A percentile compares a stretch with the other conserved stretches of the same genome.
phyloP scores from a whole-genome alignment of 2,888 invertebrate genomes.

The Amblyjoppa proteus region DNA sequence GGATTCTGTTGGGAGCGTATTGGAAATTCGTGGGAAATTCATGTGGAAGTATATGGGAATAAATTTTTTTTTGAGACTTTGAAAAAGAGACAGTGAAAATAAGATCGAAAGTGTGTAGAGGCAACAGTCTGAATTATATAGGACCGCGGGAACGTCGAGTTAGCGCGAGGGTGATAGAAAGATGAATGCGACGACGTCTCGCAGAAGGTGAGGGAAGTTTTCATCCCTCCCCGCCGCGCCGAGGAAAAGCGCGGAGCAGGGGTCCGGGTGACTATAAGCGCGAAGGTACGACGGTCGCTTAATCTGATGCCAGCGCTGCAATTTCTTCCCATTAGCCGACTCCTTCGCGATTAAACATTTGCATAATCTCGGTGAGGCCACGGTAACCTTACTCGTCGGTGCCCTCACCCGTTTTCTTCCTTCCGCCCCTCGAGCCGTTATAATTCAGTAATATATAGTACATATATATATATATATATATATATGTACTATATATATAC shows the following conservation, averaged over 20 bases:
- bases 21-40: too few species aligned
- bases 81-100: not conserved
- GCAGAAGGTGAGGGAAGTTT: slow-evolving; percentile 56
- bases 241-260: slow-evolving; percentile 23
- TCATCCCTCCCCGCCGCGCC: not conserved
- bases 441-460: slow-evolving; percentile 76
- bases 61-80: too few species aligned
- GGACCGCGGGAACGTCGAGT: slow-evolving; percentile 21
- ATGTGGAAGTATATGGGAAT: too few species aligned
- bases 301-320: slow-evolving; percentile 84
- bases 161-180: slow-evolving; percentile 44
- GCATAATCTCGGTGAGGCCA: slow-evolving; percentile 79
- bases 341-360: slow-evolving; percentile 84
- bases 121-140: slow-evolving; percentile 49
- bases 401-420: not conserved
- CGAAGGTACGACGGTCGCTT: slow-evolving; percentile 76
- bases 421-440: slow-evolving; percentile 17
- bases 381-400: slow-evolving; percentile 2
- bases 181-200: slow-evolving; percentile 36
- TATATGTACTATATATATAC: slow-evolving; percentile 76
- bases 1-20: too few species aligned
- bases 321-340: slow-evolving; percentile 84
- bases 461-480: slow-evolving; percentile 73
- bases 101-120: slow-evolving; percentile 8
- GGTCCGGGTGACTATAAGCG: slow-evolving; percentile 3